Evolutionary conservation across 37 sponge, comb jelly and placozoan species (phyloP).

Genomic region (Spongilla lacustris): DNA sequence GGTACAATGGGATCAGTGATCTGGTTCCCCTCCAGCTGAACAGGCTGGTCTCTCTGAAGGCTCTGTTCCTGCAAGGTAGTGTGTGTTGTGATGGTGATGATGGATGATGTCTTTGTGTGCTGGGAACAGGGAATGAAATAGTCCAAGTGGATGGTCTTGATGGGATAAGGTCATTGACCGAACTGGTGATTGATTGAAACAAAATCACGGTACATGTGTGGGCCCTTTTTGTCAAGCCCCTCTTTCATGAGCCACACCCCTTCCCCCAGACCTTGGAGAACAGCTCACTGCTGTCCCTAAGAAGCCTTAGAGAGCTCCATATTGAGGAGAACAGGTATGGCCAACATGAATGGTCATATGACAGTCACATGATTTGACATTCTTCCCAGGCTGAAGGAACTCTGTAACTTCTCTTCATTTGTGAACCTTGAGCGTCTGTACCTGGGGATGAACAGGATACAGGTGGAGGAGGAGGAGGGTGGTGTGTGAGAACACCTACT

Average conservation of each 20-base stretch:
- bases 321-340: slow-evolving; percentile 90
- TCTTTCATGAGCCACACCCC: background rate
- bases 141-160: slow-evolving; percentile 79
- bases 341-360: background rate
- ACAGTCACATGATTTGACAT: background rate
- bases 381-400: slow-evolving; percentile 63
- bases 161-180: slow-evolving; percentile 61
- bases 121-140: slow-evolving; percentile 85
- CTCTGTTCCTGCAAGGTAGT: slow-evolving; percentile 96
- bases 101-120: background rate
- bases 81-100: background rate
- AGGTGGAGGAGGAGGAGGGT: slow-evolving; percentile 37
- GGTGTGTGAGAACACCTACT: background rate
- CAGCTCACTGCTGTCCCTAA: slow-evolving; percentile 62
- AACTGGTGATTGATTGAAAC: slow-evolving; percentile 95
- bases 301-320: slow-evolving; percentile 73
- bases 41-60: slow-evolving; percentile 76
- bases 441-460: slow-evolving; percentile 88
- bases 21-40: slow-evolving; percentile 75
- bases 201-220: slow-evolving; percentile 94
- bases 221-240: background rate
- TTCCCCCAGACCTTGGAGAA: slow-evolving; percentile 16
- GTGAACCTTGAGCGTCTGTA: slow-evolving; percentile 78
- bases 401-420: slow-evolving; percentile 71
- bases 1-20: slow-evolving; percentile 88